phyloP scores from a whole-genome alignment of 2,113 vertebrate genomes.

The Callionymus lyra region DNA sequence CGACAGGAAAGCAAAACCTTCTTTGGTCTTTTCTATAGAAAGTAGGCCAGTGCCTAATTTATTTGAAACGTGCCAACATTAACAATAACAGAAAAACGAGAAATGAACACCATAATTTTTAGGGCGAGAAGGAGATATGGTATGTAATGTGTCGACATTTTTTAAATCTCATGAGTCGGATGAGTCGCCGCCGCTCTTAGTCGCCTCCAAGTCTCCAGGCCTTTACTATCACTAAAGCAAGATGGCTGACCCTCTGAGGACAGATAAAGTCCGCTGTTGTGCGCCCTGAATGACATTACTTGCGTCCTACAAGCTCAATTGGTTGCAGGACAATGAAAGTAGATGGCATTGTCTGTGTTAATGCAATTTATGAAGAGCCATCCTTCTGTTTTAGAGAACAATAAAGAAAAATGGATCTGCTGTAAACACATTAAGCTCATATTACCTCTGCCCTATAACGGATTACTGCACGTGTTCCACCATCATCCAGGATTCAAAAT shows the following conservation, averaged over 20 bases:
- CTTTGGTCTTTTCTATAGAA: too few species aligned
- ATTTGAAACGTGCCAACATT: too few species aligned
- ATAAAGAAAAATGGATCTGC: slow-evolving; percentile 15
- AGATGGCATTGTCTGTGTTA: slow-evolving; percentile 10
- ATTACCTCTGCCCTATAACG: slow-evolving; percentile 12
- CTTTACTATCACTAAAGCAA: slow-evolving; percentile 33
- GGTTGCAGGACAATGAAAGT: slow-evolving; percentile 12
- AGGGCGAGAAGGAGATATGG: too few species aligned
- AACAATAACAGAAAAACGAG: too few species aligned
- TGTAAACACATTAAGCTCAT: slow-evolving; percentile 21
- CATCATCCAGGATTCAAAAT: slow-evolving; percentile 6
- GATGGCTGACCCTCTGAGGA: slow-evolving; percentile 42
- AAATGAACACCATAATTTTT: too few species aligned
- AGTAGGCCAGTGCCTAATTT: too few species aligned
- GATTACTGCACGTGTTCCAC: slow-evolving; percentile 6
- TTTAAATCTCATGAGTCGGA: slow-evolving; percentile 20
- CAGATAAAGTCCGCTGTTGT: slow-evolving; percentile 26
- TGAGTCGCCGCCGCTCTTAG: slow-evolving; percentile 24
- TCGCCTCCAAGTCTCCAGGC: slow-evolving; percentile 30
- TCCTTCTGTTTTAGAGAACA: slow-evolving; percentile 16
- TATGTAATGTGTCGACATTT: too few species aligned
- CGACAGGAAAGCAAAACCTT: too few species aligned
- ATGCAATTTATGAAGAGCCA: slow-evolving; percentile 23
- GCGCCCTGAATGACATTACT: slow-evolving; percentile 17
- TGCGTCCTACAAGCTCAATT: slow-evolving; percentile 6